Evolutionary conservation across 2,888 invertebrate genomes (phyloP), one percentile per base, ranked within the genome.

Genomic region (Fabriciana adippe): DNA sequence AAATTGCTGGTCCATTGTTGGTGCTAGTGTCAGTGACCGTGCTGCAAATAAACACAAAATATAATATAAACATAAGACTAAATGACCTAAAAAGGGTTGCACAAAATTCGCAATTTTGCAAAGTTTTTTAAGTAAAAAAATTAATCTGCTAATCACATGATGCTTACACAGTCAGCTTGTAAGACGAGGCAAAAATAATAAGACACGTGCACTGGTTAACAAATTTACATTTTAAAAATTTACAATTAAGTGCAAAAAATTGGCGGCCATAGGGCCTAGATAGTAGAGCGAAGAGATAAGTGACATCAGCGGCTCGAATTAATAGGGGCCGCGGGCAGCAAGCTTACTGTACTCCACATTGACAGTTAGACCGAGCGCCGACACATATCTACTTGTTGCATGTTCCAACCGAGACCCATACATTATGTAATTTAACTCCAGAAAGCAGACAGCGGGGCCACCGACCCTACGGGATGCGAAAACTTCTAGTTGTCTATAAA

Each of bases 1-100:
- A 94, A 97, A 97, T 94, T 97, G 97, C 93, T 95, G 96, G 94
- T 95, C 94, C 94, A 94, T 94, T 88, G 93, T 94, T 81, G 92
- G 90, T 88, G 92, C 89, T 89, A 90, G 84, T 91, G 93, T 93
- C 92, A 93, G 89, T 92, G 93, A 89, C 88, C 92, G 92, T 89
- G 90, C 93, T 93, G 90, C 78, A 91, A 73, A 69, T 81, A 73
- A 81, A 78, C 73, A 72, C 56, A 82, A 81, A 81, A 84, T 80
- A 80, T 78, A 82, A 81, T 78, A 81, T 81, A 82, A 65, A 57
- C 54, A 64, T 18, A 81, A 83, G 81, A 79, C 83, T 83, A 73
- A 82, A 79, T 59, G 15, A 18, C 35, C 65, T 78, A 81, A 80
- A 67, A 69, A 61, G 59, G 55, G 60, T 13, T 55, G 31, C 60